These are phyloP conservation scores for Eublepharis macularius DNA, from an alignment of 2,113 vertebrate genomes.

Conservation along the genomic window DNA sequence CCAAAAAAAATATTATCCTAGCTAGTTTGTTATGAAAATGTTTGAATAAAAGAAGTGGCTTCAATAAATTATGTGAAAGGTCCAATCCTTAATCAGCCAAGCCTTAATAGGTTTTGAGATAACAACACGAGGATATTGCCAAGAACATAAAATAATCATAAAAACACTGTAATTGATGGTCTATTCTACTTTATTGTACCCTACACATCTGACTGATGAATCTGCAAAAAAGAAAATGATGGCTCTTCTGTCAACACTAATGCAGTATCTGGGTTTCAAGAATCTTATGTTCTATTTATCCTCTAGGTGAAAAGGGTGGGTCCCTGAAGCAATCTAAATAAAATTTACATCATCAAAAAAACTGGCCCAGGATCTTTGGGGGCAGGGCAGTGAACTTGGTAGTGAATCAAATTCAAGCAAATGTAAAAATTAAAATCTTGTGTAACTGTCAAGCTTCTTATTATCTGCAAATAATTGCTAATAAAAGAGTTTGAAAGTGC, in stretches of 20 bases:
- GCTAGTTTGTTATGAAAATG: conserved; percentile 79
- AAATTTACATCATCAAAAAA: conserved; percentile 34
- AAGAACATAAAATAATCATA: conserved; percentile 75
- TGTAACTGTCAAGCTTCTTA: conserved; percentile 19
- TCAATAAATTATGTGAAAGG: conserved; percentile 70
- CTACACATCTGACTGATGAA: conserved; percentile 43
- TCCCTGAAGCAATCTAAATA: background rate
- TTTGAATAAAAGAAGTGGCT: conserved; percentile 74
- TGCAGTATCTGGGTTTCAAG: conserved; percentile 46
- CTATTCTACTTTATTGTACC: conserved; percentile 62
- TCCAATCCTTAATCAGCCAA: conserved; percentile 65
- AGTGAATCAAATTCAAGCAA: conserved; percentile 43
- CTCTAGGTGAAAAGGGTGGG: conserved; percentile 35
- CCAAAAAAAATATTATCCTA: conserved; percentile 80
- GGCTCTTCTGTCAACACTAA: conserved; percentile 34
- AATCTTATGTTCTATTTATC: conserved; percentile 14
- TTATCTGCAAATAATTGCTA: conserved; percentile 71
- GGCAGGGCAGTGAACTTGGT: conserved; percentile 25
- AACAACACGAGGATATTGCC: conserved; percentile 61
- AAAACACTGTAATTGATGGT: conserved; percentile 65
- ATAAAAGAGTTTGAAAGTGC: conserved; percentile 68
- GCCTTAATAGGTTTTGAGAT: conserved; percentile 66
- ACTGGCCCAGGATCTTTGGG: conserved; percentile 25
- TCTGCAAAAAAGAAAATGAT: conserved; percentile 47
- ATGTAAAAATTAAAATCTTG: background rate